Evolutionary conservation across 2,113 vertebrate genomes (phyloP).

Genomic region (Petrocephalus microphthalmus): DNA sequence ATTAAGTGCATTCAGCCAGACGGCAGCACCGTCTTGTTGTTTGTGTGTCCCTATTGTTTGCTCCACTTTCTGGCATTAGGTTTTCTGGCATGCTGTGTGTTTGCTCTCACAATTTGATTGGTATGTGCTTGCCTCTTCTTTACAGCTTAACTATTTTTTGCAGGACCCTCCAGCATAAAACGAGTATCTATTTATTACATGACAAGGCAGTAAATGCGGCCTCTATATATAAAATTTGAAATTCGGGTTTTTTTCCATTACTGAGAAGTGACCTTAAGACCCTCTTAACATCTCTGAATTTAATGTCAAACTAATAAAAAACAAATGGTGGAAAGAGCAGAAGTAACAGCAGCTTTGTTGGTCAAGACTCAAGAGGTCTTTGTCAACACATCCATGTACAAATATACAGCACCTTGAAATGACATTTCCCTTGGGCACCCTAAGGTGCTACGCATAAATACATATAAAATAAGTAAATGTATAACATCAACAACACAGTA

Average conservation of each 20-base stretch:
- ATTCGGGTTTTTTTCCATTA: not conserved
- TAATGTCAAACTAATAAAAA: not conserved
- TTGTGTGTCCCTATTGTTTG: not conserved
- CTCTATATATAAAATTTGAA: not conserved
- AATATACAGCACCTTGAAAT: not conserved
- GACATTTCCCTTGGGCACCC: not conserved
- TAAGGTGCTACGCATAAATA: not conserved
- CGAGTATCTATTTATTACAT: not conserved
- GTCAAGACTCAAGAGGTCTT: not conserved
- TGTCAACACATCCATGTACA: not conserved
- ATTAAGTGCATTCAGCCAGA: not conserved
- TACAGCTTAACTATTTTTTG: conserved; percentile 12
- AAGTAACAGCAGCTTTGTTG: not conserved
- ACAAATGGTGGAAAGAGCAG: not conserved
- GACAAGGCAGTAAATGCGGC: not conserved
- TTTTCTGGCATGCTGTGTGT: not conserved
- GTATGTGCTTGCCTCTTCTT: not conserved
- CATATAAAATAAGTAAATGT: not conserved
- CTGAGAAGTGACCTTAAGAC: not conserved
- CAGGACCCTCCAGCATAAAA: not conserved
- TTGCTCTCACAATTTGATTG: not conserved
- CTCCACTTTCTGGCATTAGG: not conserved
- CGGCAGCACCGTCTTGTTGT: not conserved
- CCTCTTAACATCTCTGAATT: not conserved
- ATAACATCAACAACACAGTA: not conserved